Evolutionary conservation across 2,888 invertebrate species (phyloP).

Genomic region (Synergus japonicus): DNA sequence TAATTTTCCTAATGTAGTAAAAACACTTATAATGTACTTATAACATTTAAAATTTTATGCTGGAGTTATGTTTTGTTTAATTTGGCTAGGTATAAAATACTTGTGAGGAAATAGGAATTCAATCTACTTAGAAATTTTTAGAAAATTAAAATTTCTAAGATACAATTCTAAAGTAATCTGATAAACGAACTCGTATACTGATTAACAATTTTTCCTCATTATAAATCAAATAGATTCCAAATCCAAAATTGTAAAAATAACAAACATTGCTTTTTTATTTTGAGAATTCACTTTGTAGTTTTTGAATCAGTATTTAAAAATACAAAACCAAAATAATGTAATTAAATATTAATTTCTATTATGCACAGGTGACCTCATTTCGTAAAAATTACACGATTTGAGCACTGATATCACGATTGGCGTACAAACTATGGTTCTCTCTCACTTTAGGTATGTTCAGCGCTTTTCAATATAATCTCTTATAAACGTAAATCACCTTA

Average conservation of each 20-base stretch:
- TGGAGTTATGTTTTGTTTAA: not conserved
- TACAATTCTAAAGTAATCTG: too few species aligned
- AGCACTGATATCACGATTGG: not conserved
- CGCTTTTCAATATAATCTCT: not conserved
- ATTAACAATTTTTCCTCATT: too few species aligned
- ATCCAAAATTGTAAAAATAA: not conserved
- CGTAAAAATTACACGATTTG: not conserved
- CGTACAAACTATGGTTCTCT: not conserved
- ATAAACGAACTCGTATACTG: too few species aligned
- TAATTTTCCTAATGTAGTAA: too few species aligned
- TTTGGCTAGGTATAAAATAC: not conserved
- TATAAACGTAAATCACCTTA: not conserved
- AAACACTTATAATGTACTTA: too few species aligned
- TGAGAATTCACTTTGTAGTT: not conserved
- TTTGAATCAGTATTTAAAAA: not conserved
- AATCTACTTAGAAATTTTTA: too few species aligned
- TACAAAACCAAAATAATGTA: not conserved
- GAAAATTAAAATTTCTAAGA: not conserved
- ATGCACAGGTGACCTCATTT: not conserved
- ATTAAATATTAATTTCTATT: not conserved
- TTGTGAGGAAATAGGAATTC: too few species aligned
- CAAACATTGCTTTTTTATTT: not conserved
- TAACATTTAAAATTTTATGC: not conserved
- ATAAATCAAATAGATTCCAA: too few species aligned
- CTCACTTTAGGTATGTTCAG: not conserved